Evolutionary conservation across 2,888 invertebrate species (phyloP).

Genomic region (Nasonovia ribisnigri): DNA sequence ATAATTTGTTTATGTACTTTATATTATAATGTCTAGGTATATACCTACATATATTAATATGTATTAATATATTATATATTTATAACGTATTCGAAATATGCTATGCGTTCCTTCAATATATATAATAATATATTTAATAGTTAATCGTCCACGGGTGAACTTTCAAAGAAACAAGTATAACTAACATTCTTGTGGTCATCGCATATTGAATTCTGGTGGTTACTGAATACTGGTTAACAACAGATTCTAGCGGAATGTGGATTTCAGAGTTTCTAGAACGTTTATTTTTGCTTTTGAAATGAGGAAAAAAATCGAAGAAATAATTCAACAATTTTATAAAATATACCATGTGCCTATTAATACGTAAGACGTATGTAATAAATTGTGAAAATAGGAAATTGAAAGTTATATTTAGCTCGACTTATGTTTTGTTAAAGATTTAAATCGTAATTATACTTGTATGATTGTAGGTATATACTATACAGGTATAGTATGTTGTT

Average conservation of each 20-base stretch:
- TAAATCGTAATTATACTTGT: not conserved
- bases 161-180: slow-evolving; percentile 12
- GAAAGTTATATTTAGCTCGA: slow-evolving; percentile 6
- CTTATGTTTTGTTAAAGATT: not conserved
- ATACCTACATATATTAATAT: too few species aligned
- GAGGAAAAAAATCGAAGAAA: not conserved
- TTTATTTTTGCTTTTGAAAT: not conserved
- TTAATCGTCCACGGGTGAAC: slow-evolving; percentile 8
- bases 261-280: slow-evolving; percentile 22
- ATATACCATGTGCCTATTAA: not conserved
- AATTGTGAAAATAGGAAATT: not conserved
- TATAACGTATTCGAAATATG: not conserved
- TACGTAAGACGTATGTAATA: not conserved
- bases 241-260: slow-evolving; percentile 32
- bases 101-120: not conserved
- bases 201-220: slow-evolving; percentile 45
- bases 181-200: slow-evolving; percentile 42
- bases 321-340: not conserved
- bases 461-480: not conserved
- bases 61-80: not conserved
- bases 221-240: not conserved
- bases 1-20: not conserved
- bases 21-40: not conserved
- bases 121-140: not conserved
- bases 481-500: not conserved